phyloP scores from a whole-genome alignment of 2,797 vertebrate genomes.

The Sebastes itinus region DNA sequence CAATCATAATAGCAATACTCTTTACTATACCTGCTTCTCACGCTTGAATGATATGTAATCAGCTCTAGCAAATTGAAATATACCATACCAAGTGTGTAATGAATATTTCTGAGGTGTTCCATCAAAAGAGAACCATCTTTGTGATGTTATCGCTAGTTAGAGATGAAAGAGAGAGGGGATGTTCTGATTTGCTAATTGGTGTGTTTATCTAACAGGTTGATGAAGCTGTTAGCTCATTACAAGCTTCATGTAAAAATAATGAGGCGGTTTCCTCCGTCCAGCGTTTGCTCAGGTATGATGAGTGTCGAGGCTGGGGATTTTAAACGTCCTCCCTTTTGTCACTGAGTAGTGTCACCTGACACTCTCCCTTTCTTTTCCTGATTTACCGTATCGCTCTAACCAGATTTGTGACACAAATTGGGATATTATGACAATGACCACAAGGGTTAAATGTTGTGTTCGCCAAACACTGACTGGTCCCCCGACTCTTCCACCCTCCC shows the following conservation, averaged over 20 bases:
- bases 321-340: slow-evolving; percentile 41
- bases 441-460: slow-evolving; percentile 83
- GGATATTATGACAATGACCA: slow-evolving; percentile 83
- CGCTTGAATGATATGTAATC: slow-evolving; percentile 28
- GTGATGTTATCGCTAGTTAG: slow-evolving; percentile 27
- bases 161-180: slow-evolving; percentile 42
- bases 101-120: slow-evolving; percentile 36
- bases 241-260: slow-evolving; percentile 43
- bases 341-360: slow-evolving; percentile 69
- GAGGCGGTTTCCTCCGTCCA: slow-evolving; percentile 1
- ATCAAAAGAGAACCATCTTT: slow-evolving; percentile 39
- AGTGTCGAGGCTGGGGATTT: not conserved
- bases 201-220: slow-evolving; percentile 50
- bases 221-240: slow-evolving; percentile 30
- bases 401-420: slow-evolving; percentile 85
- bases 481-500: slow-evolving; percentile 40
- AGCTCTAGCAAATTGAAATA: slow-evolving; percentile 30
- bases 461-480: slow-evolving; percentile 75
- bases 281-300: slow-evolving; percentile 38
- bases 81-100: slow-evolving; percentile 25
- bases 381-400: slow-evolving; percentile 83
- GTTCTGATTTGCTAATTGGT: slow-evolving; percentile 56
- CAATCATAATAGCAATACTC: not conserved
- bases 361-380: slow-evolving; percentile 74
- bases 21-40: slow-evolving; percentile 11